phyloP scores from a whole-genome alignment of 1,140 invertebrate genomes.

The Bombus ignitus region DNA sequence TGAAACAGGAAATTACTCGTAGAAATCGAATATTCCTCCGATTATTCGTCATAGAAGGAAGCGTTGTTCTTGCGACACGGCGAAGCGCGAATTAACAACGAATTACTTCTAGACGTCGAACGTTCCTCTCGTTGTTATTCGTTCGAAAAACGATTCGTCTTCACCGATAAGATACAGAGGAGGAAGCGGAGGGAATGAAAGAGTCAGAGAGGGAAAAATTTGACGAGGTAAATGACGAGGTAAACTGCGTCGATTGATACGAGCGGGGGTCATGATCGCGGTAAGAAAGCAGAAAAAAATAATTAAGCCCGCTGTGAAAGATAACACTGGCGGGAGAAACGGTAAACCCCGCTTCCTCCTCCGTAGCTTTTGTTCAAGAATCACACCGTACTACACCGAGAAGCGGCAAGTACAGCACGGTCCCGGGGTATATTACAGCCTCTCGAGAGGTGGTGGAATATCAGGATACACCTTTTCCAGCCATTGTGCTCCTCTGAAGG shows the following conservation, averaged over 20 bases:
- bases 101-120: not conserved
- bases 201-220: not conserved
- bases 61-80: too few species aligned
- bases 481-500: constrained; percentile 70
- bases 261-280: not conserved
- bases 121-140: not conserved
- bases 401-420: constrained; percentile 56
- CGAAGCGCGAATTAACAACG: not conserved
- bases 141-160: not conserved
- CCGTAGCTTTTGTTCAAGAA: constrained; percentile 66
- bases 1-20: too few species aligned
- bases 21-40: too few species aligned
- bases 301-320: constrained; percentile 32
- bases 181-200: not conserved
- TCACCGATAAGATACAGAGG: too few species aligned
- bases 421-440: constrained; percentile 65
- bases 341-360: constrained; percentile 43
- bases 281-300: constrained; percentile 1
- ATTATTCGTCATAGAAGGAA: not conserved
- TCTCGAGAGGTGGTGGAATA: constrained; percentile 74
- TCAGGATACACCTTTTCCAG: constrained; percentile 79
- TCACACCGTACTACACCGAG: constrained; percentile 58
- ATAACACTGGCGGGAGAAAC: constrained; percentile 28
- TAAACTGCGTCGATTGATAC: not conserved
- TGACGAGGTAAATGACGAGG: not conserved